phyloP scores from a whole-genome alignment of 92 coral and sea anemone genomes.

The Bergia puertoricense region DNA sequence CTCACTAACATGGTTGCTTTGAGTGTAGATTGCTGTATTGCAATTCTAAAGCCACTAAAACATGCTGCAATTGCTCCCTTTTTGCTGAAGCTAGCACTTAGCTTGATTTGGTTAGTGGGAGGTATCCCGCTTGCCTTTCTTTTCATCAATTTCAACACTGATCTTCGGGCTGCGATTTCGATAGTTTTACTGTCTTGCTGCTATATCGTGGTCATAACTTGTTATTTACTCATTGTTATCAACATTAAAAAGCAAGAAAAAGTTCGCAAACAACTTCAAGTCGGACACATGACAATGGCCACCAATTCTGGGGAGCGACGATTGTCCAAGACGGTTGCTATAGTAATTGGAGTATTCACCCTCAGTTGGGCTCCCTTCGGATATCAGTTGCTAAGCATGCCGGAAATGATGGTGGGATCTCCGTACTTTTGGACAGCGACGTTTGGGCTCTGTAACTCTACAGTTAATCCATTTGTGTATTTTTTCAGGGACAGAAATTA shows the following conservation, averaged over 20 bases:
- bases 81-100: not conserved
- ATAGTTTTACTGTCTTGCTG: not conserved
- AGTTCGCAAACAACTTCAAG: not conserved
- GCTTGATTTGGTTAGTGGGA: not conserved
- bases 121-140: not conserved
- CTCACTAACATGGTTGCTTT: not conserved
- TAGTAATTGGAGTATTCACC: slow-evolving; percentile 16
- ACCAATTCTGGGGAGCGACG: not conserved
- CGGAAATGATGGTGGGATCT: no score
- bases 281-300: not conserved
- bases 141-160: not conserved
- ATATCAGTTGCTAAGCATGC: not conserved
- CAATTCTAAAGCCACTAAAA: slow-evolving; percentile 11
- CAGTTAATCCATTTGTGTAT: slow-evolving; percentile 6
- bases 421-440: not conserved
- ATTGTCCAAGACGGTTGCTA: slow-evolving; percentile 16
- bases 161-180: not conserved
- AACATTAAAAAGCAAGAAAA: not conserved
- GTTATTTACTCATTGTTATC: not conserved
- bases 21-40: slow-evolving; percentile 43
- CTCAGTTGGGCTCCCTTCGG: not conserved
- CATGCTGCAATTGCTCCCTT: slow-evolving; percentile 4
- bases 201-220: not conserved
- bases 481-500: slow-evolving; percentile 12
- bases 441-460: slow-evolving; percentile 2